A percentile compares a stretch with the other conserved stretches of the same genome.
Evolutionary conservation across 2,888 invertebrate species (phyloP).

Genomic region (Tachystola acroxantha): DNA sequence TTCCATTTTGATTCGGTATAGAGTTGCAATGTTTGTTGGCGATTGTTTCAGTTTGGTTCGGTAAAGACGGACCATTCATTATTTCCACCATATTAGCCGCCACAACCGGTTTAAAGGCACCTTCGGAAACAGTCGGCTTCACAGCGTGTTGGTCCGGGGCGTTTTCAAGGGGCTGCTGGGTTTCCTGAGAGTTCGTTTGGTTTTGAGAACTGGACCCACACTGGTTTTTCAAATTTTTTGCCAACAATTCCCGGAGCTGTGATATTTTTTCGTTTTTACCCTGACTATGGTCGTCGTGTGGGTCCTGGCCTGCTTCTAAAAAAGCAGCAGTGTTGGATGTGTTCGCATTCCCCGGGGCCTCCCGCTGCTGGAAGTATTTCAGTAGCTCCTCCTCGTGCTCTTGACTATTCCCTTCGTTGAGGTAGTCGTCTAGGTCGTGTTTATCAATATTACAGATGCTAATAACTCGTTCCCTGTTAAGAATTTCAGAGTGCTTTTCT

Average conservation of each 20-base stretch:
- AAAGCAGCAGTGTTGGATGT: slow-evolving; percentile 39
- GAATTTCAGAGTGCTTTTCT: slow-evolving; percentile 72
- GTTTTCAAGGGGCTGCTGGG: slow-evolving; percentile 31
- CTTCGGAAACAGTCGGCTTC: slow-evolving; percentile 41
- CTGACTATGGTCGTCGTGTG: slow-evolving; percentile 68
- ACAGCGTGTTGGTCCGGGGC: slow-evolving; percentile 32
- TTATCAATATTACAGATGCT: slow-evolving; percentile 88
- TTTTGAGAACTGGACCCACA: slow-evolving; percentile 49
- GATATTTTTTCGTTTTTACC: slow-evolving; percentile 83
- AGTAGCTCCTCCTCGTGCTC: slow-evolving; percentile 91
- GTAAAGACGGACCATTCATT: slow-evolving; percentile 33
- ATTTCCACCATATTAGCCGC: slow-evolving; percentile 28
- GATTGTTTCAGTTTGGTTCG: slow-evolving; percentile 30
- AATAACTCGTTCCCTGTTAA: slow-evolving; percentile 83
- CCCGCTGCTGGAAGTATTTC: slow-evolving; percentile 85
- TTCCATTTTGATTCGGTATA: slow-evolving; percentile 45
- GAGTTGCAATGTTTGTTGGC: slow-evolving; percentile 37
- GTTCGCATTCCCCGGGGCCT: slow-evolving; percentile 33
- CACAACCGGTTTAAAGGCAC: slow-evolving; percentile 52
- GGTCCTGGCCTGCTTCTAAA: slow-evolving; percentile 64
- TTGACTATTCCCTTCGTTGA: slow-evolving; percentile 86
- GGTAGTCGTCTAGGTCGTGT: slow-evolving; percentile 89
- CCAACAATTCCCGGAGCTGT: slow-evolving; percentile 84
- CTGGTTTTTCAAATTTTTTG: slow-evolving; percentile 80
- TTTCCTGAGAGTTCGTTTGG: slow-evolving; percentile 34